Conservation (phyloP, 2,888 invertebrate species). For the Chalcis sispes region DNA sequence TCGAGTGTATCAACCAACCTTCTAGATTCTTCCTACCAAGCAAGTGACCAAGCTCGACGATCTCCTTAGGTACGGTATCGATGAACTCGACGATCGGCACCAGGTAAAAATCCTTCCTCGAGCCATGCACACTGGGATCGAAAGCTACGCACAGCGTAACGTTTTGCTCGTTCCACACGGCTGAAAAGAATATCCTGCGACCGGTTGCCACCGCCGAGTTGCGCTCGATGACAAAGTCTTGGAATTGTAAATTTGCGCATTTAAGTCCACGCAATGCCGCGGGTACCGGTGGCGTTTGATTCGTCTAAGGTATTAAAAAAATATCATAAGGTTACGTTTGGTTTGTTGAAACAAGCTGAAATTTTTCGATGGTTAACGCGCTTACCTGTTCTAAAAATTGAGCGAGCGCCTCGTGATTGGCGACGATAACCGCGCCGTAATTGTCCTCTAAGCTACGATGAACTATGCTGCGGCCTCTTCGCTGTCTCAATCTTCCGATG, state of each 20-base stretch:
- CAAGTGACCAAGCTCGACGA: constrained; percentile 77
- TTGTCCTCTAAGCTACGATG: constrained; percentile 92
- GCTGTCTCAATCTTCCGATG: constrained; percentile 81
- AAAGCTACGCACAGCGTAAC: constrained; percentile 78
- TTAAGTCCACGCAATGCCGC: constrained; percentile 84
- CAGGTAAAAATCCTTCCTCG: constrained; percentile 80
- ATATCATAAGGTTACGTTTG: background rate
- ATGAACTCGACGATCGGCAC: constrained; percentile 89
- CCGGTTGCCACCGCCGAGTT: constrained; percentile 80
- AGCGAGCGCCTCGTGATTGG: constrained; percentile 92
- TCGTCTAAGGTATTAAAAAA: constrained; percentile 28
- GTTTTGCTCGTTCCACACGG: constrained; percentile 81
- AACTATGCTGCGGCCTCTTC: constrained; percentile 89
- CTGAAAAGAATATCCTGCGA: constrained; percentile 85
- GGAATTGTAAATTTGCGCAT: constrained; percentile 85
- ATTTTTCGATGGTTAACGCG: background rate
- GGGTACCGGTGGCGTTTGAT: constrained; percentile 24
- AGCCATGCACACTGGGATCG: constrained; percentile 80
- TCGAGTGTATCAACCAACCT: constrained; percentile 77
- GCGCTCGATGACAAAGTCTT: constrained; percentile 82
- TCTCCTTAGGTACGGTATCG: constrained; percentile 85
- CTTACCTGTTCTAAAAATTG: constrained; percentile 92
- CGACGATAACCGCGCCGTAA: constrained; percentile 92
- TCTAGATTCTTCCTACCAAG: constrained; percentile 82
- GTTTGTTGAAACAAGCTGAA: background rate